Conservation (phyloP, 1,140 invertebrate species). For the Homalodisca vitripennis region DNA sequence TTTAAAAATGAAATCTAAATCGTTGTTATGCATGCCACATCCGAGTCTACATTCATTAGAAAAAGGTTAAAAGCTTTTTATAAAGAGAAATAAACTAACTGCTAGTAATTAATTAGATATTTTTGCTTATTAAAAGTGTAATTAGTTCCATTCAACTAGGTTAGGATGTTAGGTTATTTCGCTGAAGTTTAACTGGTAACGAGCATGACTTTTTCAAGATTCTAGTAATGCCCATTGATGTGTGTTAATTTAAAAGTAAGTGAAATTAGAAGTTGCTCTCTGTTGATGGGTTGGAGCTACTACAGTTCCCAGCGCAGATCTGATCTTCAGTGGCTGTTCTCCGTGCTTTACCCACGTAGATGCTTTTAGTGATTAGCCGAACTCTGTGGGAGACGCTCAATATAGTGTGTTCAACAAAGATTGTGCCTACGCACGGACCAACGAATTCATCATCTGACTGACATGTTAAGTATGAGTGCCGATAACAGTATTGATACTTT, state of each 20-base stretch:
- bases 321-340: too few species aligned
- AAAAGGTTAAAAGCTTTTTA: neutral
- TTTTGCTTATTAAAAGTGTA: neutral
- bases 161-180: neutral
- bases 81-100: neutral
- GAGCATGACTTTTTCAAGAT: constrained; percentile 26
- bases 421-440: too few species aligned
- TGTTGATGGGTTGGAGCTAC: too few species aligned
- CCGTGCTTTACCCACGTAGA: too few species aligned
- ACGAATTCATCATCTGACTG: too few species aligned
- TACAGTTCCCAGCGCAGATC: too few species aligned
- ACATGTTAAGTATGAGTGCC: too few species aligned
- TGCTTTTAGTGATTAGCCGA: too few species aligned
- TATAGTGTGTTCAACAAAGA: too few species aligned
- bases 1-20: neutral
- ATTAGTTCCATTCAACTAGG: neutral
- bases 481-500: too few species aligned
- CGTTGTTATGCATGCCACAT: neutral
- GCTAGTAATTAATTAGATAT: neutral
- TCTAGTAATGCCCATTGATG: constrained; percentile 27
- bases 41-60: neutral
- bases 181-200: constrained; percentile 6
- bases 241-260: neutral
- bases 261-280: too few species aligned
- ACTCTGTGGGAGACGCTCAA: too few species aligned